Conservation (phyloP, 1,140 invertebrate genomes). For the Bombus confusus region DNA sequence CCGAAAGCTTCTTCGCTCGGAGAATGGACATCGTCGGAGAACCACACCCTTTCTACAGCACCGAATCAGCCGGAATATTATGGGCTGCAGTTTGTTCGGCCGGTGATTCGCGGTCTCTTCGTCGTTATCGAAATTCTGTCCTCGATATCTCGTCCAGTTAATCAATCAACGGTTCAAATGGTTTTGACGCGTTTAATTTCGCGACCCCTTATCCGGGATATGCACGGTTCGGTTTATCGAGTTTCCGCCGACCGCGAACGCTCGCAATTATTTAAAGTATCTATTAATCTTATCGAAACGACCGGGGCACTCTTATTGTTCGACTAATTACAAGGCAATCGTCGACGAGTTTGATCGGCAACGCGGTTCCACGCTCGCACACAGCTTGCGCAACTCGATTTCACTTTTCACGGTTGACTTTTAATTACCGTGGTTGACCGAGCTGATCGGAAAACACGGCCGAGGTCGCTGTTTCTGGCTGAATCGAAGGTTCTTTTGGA, state of each 20-base stretch:
- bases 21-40: no score
- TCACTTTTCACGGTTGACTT: constrained; percentile 1
- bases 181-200: constrained; percentile 44
- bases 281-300: not conserved
- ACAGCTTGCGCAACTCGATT: not conserved
- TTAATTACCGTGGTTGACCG: constrained; percentile 16
- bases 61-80: not conserved
- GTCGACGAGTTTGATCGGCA: not conserved
- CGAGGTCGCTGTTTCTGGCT: not conserved
- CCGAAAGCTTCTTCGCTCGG: no score
- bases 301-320: not conserved
- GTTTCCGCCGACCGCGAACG: not conserved
- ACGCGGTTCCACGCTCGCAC: not conserved
- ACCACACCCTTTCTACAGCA: not conserved
- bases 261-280: constrained; percentile 12
- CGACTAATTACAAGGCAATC: not conserved
- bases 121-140: constrained; percentile 41
- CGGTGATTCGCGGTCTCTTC: constrained; percentile 2
- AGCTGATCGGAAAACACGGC: not conserved
- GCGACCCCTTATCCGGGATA: not conserved
- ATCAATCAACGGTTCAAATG: constrained; percentile 47
- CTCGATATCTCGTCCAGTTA: constrained; percentile 40
- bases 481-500: constrained; percentile 8
- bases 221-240: not conserved
- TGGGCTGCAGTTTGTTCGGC: constrained; percentile 5